Evolutionary conservation across 2,888 invertebrate species (phyloP), one percentile per base, ranked within the genome.

Genomic region (Sturmia bella): DNA sequence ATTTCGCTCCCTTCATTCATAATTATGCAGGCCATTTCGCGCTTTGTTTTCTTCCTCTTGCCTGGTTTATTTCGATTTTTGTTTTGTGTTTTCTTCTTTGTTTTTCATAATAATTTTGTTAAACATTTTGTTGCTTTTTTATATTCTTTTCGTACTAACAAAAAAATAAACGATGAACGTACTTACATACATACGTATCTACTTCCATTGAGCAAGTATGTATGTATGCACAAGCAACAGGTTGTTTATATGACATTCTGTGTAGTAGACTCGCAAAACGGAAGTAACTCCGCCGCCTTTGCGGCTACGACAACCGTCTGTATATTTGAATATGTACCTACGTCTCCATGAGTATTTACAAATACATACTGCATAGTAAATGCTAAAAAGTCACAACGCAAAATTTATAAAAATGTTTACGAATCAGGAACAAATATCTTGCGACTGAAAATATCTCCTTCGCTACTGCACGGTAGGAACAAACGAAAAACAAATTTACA

Each of bases 231-330:
- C 39, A 64, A 39, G 48, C 50, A 63, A 45, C 63, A 45, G 45
- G 39, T 50, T 66, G 80, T 75, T 79, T 37, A 61, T 76, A 75
- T 54, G 59, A 61, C 69, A 66, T 61, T 61, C 17, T 64, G 3
- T 21, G 39, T 43, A 63, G 78, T 83, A 77, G 74, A 80, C 76
- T 72, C 64, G 78, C 66, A 85, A 85, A 85, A 85, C 85, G 85
- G 85, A 86, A 86, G 85, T 86, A 86, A 85, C 82, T 83, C 80
- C 83, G 84, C 84, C 85, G 85, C 85, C 85, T 84, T 84, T 84
- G 83, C 85, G 85, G 85, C 85, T 86, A 75, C 82, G 83, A 81
- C 80, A 79, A 78, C 70, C 83, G 84, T 84, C 83, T 80, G 72
- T 82, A 68, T 69, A 39, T 75, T 32, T 17, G 41, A 9, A 21